Percentiles rank a stretch among this genome's conserved stretches.
Conservation (phyloP, 1,140 invertebrate genomes). For the Ooceraea biroi region DNA sequence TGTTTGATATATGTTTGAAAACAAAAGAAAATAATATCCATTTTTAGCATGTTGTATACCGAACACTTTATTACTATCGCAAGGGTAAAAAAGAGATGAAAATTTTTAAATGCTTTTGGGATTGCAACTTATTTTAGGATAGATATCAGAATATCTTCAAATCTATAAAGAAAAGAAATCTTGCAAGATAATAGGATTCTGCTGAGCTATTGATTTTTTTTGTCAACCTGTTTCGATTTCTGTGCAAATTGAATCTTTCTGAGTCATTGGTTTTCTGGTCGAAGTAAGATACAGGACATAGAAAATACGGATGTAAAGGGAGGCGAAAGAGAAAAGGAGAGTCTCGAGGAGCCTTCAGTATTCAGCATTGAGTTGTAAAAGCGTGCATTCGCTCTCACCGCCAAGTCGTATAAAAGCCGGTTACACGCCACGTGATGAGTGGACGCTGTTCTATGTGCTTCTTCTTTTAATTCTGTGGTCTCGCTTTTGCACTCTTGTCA, state of each 20-base stretch:
- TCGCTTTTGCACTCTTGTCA: conserved; percentile 78
- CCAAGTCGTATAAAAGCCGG: conserved; percentile 86
- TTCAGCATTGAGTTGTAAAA: conserved; percentile 86
- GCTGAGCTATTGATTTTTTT: conserved; percentile 66
- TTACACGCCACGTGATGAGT: conserved; percentile 86
- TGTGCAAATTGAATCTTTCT: conserved; percentile 41
- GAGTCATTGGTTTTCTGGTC: background rate
- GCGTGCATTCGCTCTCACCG: conserved; percentile 84
- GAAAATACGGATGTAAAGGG: conserved; percentile 41
- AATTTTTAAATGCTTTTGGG: conserved; percentile 54
- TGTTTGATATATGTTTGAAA: too few species aligned
- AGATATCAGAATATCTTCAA: conserved; percentile 74
- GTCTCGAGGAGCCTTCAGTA: conserved; percentile 76
- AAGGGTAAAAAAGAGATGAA: conserved; percentile 80
- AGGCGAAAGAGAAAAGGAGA: conserved; percentile 62
- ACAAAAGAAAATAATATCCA: too few species aligned
- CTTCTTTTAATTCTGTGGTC: conserved; percentile 83
- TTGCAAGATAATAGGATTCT: conserved; percentile 73
- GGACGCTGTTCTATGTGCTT: conserved; percentile 83
- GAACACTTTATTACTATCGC: conserved; percentile 23
- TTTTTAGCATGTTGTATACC: too few species aligned
- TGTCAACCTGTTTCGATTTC: conserved; percentile 26
- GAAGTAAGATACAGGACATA: conserved; percentile 30
- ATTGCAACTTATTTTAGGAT: conserved; percentile 47
- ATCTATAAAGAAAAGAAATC: conserved; percentile 84